Base-by-base conservation (phyloP, 2,113 vertebrate species). In the Hyla sarda region DNA sequence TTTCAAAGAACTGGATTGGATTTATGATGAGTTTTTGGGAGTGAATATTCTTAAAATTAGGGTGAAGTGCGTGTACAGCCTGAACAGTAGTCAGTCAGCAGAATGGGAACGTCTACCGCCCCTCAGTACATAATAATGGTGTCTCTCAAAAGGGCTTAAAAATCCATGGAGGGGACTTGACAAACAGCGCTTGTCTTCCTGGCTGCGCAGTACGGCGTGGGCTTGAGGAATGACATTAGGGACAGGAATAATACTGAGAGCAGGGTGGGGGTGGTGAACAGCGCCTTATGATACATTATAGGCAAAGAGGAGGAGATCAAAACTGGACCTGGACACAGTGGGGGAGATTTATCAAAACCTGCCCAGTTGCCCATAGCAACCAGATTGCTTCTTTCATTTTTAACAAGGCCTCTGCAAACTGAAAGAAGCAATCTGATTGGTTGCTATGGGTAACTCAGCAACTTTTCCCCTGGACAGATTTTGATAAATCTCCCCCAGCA, bases 101-200 rank as follows among this genome's bases (percentile, higher is more conserved):
- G 28, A 34, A 77, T 10, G n/a, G 14, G 74, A 56, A 23, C n/a
- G 16, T 21, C 13, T 25, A 69, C 23, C 62, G 67, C 32, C 80
- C 60, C 45, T 34, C 48, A 25, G 32, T n/a, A 47, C 47, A 73
- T 83, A 52, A 78, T 62, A 58, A 74, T 54, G 52, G 50, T 11
- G 52, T 28, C 82, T 76, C 69, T 75, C 34, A 76, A 62, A 82
- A 41, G 34, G 41, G 21, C 58, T 84, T 45, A 58, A 75, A 37
- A n/a, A 72, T 73, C 82, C 56, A 54, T 54, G 54, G 58, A 45
- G 50, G 72, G 82, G 16, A 17, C 37, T 76, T 75, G 62, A 84
- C 82, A 84, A 84, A 76, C 54, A 76, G 82, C 56, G 47, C 71
- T 84, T 84, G 82, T 84, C 34, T 60, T 54, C 72, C 34, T 41